Evolutionary conservation across 2,888 invertebrate genomes (phyloP).

Genomic region (Agrochola macilenta): DNA sequence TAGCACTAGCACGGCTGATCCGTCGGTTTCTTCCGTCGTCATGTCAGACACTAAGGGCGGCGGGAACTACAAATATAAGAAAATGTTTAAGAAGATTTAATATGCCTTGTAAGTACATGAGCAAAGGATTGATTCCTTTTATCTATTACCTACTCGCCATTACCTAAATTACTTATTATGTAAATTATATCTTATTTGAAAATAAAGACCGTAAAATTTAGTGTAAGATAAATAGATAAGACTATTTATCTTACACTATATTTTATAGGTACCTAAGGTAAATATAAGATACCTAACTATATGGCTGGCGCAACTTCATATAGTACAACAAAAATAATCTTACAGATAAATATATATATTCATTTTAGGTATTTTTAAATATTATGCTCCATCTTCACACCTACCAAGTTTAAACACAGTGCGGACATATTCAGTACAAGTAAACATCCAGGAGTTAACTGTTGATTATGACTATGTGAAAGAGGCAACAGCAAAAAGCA

Average conservation of each 20-base stretch:
- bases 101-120: constrained; percentile 41
- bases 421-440: constrained; percentile 74
- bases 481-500: constrained; percentile 74
- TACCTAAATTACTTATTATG: not conserved
- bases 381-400: constrained; percentile 37
- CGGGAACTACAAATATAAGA: constrained; percentile 49
- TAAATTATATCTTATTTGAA: not conserved
- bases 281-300: not conserved
- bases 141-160: not conserved
- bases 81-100: constrained; percentile 37
- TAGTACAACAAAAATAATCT: not conserved
- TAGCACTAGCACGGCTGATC: constrained; percentile 47
- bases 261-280: not conserved
- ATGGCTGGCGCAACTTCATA: not conserved
- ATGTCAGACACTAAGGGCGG: constrained; percentile 38
- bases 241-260: not conserved
- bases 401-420: constrained; percentile 29
- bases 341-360: not conserved
- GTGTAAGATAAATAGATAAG: no score
- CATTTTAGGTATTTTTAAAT: constrained; percentile 43
- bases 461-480: constrained; percentile 87
- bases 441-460: constrained; percentile 72
- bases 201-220: not conserved
- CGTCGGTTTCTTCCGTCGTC: constrained; percentile 54
- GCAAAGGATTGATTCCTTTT: not conserved